These are phyloP conservation scores for Melieria omissa DNA, from an alignment of 2,888 invertebrate genomes.

Conservation along the genomic window DNA sequence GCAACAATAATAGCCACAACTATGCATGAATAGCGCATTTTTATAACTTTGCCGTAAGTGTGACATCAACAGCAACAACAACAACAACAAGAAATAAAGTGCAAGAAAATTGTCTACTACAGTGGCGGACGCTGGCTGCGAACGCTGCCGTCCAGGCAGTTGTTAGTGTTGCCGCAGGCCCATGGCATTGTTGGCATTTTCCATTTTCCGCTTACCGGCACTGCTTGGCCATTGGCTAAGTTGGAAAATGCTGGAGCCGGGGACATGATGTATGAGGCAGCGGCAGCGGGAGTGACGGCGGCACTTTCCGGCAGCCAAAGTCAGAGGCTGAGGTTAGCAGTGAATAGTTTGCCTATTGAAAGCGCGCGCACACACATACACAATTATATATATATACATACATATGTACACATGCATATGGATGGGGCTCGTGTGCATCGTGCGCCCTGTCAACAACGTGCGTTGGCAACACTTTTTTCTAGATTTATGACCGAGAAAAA, in stretches of 20 bases:
- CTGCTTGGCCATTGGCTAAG: too few relatives aligned
- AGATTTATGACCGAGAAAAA: conserved; percentile 31
- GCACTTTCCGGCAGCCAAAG: not conserved
- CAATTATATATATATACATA: not conserved
- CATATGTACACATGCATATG: not conserved
- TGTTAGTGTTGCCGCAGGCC: too few relatives aligned
- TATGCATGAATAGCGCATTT: conserved; percentile 20
- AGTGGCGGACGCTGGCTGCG: too few relatives aligned
- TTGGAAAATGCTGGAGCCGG: too few relatives aligned
- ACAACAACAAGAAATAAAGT: conserved; percentile 3
- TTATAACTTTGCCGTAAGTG: conserved; percentile 22
- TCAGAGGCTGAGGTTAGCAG: not conserved
- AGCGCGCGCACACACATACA: not conserved
- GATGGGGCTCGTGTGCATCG: conserved; percentile 2
- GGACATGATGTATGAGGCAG: too few relatives aligned
- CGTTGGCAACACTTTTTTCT: conserved; percentile 1
- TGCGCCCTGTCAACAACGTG: conserved; percentile 5
- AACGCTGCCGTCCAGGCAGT: too few relatives aligned
- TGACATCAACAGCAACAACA: conserved; percentile 2
- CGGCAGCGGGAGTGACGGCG: too few relatives aligned
- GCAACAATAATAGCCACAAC: conserved; percentile 10
- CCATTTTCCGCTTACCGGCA: too few relatives aligned
- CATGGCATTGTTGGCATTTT: too few relatives aligned
- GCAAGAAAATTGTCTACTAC: too few relatives aligned
- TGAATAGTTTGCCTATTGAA: too few relatives aligned